Evolutionary conservation across 1,140 invertebrate genomes (phyloP).

Genomic region (Zaprionus ornatus): DNA sequence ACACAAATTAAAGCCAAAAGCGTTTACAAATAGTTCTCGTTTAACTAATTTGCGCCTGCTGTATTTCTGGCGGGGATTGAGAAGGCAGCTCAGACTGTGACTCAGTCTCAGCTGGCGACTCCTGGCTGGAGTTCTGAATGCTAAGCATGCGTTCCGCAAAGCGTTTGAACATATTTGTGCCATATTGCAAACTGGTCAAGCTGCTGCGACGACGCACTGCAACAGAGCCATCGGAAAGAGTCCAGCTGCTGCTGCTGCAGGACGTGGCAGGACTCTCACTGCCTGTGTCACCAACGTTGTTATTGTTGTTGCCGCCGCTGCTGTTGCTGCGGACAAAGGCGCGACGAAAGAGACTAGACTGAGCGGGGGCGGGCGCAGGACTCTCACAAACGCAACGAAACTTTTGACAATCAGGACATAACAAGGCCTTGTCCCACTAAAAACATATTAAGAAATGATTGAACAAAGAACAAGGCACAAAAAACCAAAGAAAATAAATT

Average conservation of each 20-base stretch:
- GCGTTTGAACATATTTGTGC: constrained; percentile 79
- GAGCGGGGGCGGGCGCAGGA: constrained; percentile 4
- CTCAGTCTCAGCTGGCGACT: constrained; percentile 2
- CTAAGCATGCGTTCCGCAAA: constrained; percentile 78
- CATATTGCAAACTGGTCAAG: constrained; percentile 62
- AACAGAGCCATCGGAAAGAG: neutral
- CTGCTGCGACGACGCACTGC: constrained; percentile 38
- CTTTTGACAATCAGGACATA: constrained; percentile 80
- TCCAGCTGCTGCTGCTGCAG: constrained; percentile 22
- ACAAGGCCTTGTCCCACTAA: constrained; percentile 83
- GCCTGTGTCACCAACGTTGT: constrained; percentile 19
- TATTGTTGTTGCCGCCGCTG: constrained; percentile 34
- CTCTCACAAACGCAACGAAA: constrained; percentile 82
- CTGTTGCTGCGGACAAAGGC: constrained; percentile 67
- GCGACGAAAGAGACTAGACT: constrained; percentile 64
- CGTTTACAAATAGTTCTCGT: constrained; percentile 3
- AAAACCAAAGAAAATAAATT: constrained; percentile 29
- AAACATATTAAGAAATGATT: constrained; percentile 66
- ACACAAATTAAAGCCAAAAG: constrained; percentile 32
- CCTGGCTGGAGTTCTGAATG: constrained; percentile 43
- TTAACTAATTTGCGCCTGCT: constrained; percentile 18
- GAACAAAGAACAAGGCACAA: constrained; percentile 43
- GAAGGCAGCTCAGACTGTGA: constrained; percentile 14
- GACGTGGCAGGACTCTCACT: constrained; percentile 46
- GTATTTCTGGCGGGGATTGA: neutral